A percentile compares a stretch with the other conserved stretches of the same genome.
Conservation (phyloP, 2,113 vertebrate species). For the Galbula dea region DNA sequence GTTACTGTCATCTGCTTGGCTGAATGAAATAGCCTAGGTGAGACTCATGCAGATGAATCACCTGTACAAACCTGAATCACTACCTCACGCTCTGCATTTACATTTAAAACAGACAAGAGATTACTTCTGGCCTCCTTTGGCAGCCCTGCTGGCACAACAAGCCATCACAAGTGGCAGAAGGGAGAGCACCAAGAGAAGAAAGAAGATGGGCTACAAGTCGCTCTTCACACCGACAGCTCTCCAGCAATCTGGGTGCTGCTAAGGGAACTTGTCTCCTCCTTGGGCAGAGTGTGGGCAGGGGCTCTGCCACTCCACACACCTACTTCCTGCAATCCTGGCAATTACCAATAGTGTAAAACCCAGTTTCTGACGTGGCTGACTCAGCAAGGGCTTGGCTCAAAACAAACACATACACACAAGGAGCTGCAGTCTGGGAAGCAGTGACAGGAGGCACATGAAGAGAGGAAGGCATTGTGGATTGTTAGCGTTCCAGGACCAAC, state of each 20-base stretch:
- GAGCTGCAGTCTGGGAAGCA: conserved; percentile 22
- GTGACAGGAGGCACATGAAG: conserved; percentile 8
- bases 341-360: conserved; percentile 69
- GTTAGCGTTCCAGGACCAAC: background rate
- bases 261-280: conserved; percentile 11
- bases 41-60: conserved; percentile 60
- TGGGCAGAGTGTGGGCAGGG: conserved; percentile 51
- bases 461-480: background rate
- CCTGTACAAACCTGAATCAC: conserved; percentile 35
- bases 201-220: background rate
- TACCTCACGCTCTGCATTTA: background rate
- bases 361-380: conserved; percentile 74
- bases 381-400: conserved; percentile 74
- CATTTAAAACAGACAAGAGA: background rate
- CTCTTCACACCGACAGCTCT: background rate
- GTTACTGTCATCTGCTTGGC: background rate
- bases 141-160: background rate
- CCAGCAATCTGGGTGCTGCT: background rate
- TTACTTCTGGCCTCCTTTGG: background rate
- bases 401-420: conserved; percentile 61
- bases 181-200: background rate
- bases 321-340: conserved; percentile 69
- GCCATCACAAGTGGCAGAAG: background rate
- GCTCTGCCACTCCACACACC: conserved; percentile 28
- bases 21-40: background rate